These are phyloP conservation scores for Peromyscus eremicus DNA, from an alignment of 2,797 vertebrate species.

Conservation along the genomic window DNA sequence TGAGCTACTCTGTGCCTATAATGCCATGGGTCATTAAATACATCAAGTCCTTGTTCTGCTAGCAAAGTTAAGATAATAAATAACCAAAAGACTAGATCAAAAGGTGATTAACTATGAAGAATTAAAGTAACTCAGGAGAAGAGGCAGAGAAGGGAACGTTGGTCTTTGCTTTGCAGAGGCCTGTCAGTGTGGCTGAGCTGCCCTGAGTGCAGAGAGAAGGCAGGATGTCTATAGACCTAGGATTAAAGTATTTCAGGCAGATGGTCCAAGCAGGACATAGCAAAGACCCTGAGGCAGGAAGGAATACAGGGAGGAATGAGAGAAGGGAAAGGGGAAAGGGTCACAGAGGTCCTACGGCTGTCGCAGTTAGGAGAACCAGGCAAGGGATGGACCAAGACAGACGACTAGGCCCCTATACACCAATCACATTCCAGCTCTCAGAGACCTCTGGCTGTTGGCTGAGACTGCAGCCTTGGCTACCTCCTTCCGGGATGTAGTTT, in stretches of 20 bases:
- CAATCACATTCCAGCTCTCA: background rate
- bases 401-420: accelerated
- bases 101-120: background rate
- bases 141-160: background rate
- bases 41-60: background rate
- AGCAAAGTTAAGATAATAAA: background rate
- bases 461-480: accelerated
- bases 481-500: background rate
- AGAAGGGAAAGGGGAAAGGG: too few species aligned
- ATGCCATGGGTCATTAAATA: background rate
- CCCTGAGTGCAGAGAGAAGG: background rate
- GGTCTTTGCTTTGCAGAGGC: background rate
- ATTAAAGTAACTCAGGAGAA: background rate
- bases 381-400: too few species aligned
- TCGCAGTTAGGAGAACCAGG: too few species aligned
- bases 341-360: background rate
- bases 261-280: background rate
- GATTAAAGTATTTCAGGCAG: background rate
- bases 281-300: background rate
- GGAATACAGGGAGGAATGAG: background rate
- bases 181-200: background rate
- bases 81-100: background rate
- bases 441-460: background rate
- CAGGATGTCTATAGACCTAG: background rate
- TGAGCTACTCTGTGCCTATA: background rate